Conservation (phyloP, 2,797 vertebrate genomes). For the Graptemys geographica region DNA sequence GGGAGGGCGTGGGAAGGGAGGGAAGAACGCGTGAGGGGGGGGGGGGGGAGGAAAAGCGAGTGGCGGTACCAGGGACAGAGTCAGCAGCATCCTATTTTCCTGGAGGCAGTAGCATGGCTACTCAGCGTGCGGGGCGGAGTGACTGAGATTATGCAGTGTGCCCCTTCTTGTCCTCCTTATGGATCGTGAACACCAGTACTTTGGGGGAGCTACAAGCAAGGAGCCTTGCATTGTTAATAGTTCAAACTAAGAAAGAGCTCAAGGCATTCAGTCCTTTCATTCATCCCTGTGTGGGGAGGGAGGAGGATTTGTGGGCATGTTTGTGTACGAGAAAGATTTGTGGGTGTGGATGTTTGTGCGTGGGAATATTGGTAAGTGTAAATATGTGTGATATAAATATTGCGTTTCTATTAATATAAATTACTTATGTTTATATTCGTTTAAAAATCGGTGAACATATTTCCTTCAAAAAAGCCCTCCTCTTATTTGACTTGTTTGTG, state of each 20-base stretch:
- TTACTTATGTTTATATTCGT: background rate
- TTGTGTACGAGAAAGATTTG: background rate
- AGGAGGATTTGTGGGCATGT: background rate
- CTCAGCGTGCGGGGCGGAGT: background rate
- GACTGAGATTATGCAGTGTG: background rate
- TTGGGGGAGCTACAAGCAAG: too few relatives aligned
- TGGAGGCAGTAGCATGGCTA: background rate
- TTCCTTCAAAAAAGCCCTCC: background rate
- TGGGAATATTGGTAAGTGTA: background rate
- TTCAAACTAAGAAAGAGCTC: background rate
- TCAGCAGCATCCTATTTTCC: background rate
- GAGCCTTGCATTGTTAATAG: background rate
- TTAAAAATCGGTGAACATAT: background rate
- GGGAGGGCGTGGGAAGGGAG: constrained; percentile 33
- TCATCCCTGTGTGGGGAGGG: background rate
- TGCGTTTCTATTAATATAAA: background rate
- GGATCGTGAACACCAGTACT: background rate
- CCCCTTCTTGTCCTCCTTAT: background rate
- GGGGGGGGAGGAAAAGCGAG: background rate
- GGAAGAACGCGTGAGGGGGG: constrained; percentile 72
- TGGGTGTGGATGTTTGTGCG: background rate
- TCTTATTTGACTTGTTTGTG: background rate
- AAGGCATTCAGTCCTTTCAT: background rate
- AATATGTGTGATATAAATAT: background rate
- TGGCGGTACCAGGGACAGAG: background rate